Evolutionary conservation across 2,797 vertebrate species (phyloP), one percentile per base, ranked within the genome.

Genomic region (Trematomus bernacchii): DNA sequence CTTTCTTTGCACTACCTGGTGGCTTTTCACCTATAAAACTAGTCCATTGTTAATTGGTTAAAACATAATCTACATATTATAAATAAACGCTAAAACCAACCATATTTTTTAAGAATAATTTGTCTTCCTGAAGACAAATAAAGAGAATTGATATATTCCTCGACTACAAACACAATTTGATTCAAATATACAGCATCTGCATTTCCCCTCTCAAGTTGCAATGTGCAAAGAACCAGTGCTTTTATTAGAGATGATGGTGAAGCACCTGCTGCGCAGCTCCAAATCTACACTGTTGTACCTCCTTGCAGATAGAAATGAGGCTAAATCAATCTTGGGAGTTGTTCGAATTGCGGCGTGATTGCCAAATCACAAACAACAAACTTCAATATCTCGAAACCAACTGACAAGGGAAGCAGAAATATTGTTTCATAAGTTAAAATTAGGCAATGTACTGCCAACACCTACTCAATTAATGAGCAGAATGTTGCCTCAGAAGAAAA

Each of bases 361-460:
- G 66, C 15, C 30, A 47, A 73, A 74, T 65, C 9, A 58, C 43
- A 71, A 71, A 69, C 43, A 55, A 66, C 18, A 63, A 52, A 51
- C 23, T 12, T 42, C 18, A 59, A 42, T 44, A 74, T 71, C 16
- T 59, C 23, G 0, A 66, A 66, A 55, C 15, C 50, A 59, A 27
- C 2, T 42, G 51, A 76, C 57, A 79, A 30, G 47, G 1, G 47
- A 58, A 58, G 60, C 16, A 77, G 44, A 83, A 66, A 79, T 75
- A 75, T 76, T 16, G 52, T 66, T 79, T 79, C 54, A 76, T 66
- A 71, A 61, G 47, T 58, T 52, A 58, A 48, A 80, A 75, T 73
- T 42, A 48, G 37, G 10, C 6, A 54, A 54, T 42, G 18, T 48
- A 18, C 75, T 63, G 11, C 57, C 23, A 48, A 9, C 33, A 46